Conservation (phyloP, 2,888 invertebrate species). For the Pristionchus fissidentatus region DNA sequence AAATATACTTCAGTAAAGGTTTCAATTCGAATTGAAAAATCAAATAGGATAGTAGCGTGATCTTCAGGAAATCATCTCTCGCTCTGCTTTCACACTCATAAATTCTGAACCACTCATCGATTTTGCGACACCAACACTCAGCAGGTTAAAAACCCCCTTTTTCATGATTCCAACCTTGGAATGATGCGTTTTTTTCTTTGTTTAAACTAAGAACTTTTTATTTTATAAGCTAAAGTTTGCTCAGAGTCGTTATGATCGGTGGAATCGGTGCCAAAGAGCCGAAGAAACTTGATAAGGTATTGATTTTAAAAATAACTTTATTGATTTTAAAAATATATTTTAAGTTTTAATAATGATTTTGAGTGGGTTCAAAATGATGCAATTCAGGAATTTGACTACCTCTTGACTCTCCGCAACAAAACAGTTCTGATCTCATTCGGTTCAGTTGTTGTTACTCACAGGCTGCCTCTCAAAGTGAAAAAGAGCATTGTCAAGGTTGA, state of each 20-base stretch:
- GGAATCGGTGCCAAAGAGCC: background rate
- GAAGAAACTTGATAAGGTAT: background rate
- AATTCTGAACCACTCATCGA: conserved; percentile 38
- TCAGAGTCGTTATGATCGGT: background rate
- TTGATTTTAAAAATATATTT: background rate
- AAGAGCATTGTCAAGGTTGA: background rate
- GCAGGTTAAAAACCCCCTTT: background rate
- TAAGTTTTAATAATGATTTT: no score
- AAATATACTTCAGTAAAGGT: background rate
- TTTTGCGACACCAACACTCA: conserved; percentile 8
- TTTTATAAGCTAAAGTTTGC: background rate
- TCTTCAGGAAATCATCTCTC: conserved; percentile 31
- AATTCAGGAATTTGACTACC: background rate
- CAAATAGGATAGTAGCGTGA: no score
- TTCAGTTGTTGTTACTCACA: background rate
- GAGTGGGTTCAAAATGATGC: background rate
- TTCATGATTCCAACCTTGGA: no score
- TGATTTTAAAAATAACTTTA: background rate
- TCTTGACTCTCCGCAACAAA: background rate
- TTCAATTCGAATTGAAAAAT: background rate
- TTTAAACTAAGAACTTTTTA: background rate
- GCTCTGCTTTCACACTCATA: background rate
- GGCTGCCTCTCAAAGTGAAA: background rate
- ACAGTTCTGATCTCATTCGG: background rate
- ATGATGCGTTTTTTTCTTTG: no score